phyloP scores from a whole-genome alignment of 2,113 vertebrate genomes.

The Ptyas mucosa region DNA sequence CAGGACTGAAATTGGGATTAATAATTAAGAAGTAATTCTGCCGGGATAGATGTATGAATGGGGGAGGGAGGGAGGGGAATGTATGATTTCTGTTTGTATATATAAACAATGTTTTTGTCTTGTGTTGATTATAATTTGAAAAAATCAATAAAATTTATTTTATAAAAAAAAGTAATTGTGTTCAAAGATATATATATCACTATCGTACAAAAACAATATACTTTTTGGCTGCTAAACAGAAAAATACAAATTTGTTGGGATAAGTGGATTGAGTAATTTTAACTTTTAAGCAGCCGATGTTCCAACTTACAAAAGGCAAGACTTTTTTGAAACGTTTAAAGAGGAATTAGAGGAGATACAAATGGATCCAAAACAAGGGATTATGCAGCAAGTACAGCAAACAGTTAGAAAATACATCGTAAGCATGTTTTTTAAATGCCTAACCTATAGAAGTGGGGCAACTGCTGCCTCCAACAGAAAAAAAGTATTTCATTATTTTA shows the following conservation, averaged over 20 bases:
- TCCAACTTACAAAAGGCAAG: not conserved
- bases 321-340: too few relatives aligned
- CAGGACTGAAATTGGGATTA: not conserved
- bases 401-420: not conserved
- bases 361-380: not conserved
- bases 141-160: too few relatives aligned
- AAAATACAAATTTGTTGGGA: not conserved
- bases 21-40: not conserved
- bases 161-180: not conserved
- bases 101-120: too few relatives aligned
- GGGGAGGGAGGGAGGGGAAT: too few relatives aligned
- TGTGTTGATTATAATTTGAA: too few relatives aligned
- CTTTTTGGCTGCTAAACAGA: not conserved
- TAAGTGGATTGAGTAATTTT: not conserved
- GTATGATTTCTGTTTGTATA: too few relatives aligned
- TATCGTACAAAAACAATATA: not conserved
- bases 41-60: too few relatives aligned
- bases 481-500: not conserved
- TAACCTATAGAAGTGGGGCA: not conserved
- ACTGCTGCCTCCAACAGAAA: not conserved
- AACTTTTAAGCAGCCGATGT: not conserved
- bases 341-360: too few relatives aligned
- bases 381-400: not conserved
- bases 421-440: not conserved
- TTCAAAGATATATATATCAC: not conserved